phyloP scores from a whole-genome alignment of 1,140 invertebrate species.

The Anastatus disparis region DNA sequence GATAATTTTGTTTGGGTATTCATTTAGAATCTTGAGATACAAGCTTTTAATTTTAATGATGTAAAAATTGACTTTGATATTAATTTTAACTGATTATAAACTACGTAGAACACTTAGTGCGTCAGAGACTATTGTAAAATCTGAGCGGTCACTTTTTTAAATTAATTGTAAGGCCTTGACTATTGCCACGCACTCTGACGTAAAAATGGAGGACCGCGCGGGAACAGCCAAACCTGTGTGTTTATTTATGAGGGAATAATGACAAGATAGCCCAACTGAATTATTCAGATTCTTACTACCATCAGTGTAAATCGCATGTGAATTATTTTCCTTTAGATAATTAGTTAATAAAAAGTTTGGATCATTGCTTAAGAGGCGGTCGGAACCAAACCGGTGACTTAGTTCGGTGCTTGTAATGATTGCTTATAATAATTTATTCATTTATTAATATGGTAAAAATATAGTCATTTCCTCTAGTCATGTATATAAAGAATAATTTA shows the following conservation, averaged over 20 bases:
- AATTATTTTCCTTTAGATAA: background rate
- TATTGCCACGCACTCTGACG: background rate
- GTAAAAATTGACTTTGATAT: background rate
- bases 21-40: background rate
- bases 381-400: too few species aligned
- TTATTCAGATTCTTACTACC: background rate
- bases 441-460: too few species aligned
- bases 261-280: background rate
- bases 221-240: background rate
- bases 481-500: too few species aligned
- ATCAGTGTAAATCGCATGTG: background rate
- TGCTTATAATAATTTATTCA: too few species aligned
- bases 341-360: background rate
- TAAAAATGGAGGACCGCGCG: background rate
- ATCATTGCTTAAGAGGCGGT: constrained; percentile 2
- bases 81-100: background rate
- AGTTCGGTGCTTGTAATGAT: too few species aligned
- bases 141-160: background rate
- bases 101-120: background rate
- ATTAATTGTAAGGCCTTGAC: background rate
- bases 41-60: background rate
- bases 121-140: background rate
- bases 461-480: too few species aligned
- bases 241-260: background rate
- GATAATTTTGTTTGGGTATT: background rate